Evolutionary conservation across 2,888 invertebrate genomes (phyloP).

Genomic region (Eledona agricola): DNA sequence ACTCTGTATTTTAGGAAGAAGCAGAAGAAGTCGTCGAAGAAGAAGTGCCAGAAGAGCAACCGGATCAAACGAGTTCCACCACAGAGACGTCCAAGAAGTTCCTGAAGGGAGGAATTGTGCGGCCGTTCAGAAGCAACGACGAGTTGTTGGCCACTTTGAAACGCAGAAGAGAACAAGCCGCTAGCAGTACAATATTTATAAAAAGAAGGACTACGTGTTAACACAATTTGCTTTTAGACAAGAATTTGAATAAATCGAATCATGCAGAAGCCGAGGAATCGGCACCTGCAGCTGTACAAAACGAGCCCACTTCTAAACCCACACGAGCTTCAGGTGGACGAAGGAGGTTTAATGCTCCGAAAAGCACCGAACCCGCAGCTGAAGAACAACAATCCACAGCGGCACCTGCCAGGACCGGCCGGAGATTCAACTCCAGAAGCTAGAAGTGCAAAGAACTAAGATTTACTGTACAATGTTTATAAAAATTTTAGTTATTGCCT

Average conservation of each 20-base stretch:
- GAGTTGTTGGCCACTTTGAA: conserved; percentile 78
- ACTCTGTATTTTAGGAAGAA: conserved; percentile 52
- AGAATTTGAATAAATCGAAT: conserved; percentile 44
- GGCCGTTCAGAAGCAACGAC: conserved; percentile 82
- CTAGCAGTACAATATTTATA: conserved; percentile 68
- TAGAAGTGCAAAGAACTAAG: conserved; percentile 36
- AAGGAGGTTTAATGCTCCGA: conserved; percentile 44
- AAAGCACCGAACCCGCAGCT: conserved; percentile 42
- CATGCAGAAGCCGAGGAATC: conserved; percentile 44
- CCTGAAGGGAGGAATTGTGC: conserved; percentile 70
- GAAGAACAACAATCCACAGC: conserved; percentile 40
- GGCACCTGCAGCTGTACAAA: conserved; percentile 44
- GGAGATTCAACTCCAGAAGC: conserved; percentile 57
- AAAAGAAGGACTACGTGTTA: no score
- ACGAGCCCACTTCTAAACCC: conserved; percentile 41
- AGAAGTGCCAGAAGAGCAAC: conserved; percentile 68
- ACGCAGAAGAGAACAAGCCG: conserved; percentile 75
- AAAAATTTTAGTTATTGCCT: conserved; percentile 8
- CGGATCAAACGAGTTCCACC: conserved; percentile 68
- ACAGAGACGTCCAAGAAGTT: conserved; percentile 78
- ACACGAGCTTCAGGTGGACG: conserved; percentile 40
- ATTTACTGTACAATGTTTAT: conserved; percentile 17
- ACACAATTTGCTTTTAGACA: conserved; percentile 42
- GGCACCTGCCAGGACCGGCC: conserved; percentile 54
- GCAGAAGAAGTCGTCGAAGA: conserved; percentile 66